Base-by-base conservation (phyloP, 1,140 invertebrate species). In the Micrasema minimum region DNA sequence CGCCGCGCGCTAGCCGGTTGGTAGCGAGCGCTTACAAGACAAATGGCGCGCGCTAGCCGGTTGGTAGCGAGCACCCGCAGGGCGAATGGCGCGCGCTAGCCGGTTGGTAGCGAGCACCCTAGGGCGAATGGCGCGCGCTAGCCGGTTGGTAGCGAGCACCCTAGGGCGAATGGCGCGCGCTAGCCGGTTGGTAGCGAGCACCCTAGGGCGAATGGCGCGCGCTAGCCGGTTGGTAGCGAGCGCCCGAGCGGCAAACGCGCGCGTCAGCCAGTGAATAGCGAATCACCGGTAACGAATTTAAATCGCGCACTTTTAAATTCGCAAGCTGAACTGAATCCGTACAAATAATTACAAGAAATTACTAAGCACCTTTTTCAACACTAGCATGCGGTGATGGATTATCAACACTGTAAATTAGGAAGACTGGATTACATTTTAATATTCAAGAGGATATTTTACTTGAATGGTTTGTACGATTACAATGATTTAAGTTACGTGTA, bases 391-490 rank as follows among this genome's bases (percentile, higher is more conserved):
- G 23, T 31, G n/a, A 31, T n/a, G 12, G 22, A 26, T 59, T 59
- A 59, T 59, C 38, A 59, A 59, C 55, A 59, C 55, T 59, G 35
- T 41, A 59, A 20, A 59, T 14, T 41, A 22, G 55, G 55, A 59
- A 59, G 55, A 59, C 55, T 59, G 35, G 55, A 59, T 38, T 20
- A 59, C 22, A 31, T 26, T 53, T 53, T 53, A 20, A 48, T 35
- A 55, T 23, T 31, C n/a, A 6, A 23, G 14, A 55, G 51, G 51
- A 31, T 2, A 2, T 31, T 7, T 31, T 31, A 31, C 7, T 31
- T 31, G 3, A 31, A 4, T 31, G 7, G 3, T 31, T n/a, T n/a
- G 7, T 31, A 2, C 7, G 26, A 31, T 31, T 31, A 31, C 26
- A 31, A 31, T 31, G 10, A 55, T 55, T 55, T 2, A 41, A n/a